Evolutionary conservation across 2,888 invertebrate genomes (phyloP), one percentile per base, ranked within the genome.

Genomic region (Nephrotoma flavescens): DNA sequence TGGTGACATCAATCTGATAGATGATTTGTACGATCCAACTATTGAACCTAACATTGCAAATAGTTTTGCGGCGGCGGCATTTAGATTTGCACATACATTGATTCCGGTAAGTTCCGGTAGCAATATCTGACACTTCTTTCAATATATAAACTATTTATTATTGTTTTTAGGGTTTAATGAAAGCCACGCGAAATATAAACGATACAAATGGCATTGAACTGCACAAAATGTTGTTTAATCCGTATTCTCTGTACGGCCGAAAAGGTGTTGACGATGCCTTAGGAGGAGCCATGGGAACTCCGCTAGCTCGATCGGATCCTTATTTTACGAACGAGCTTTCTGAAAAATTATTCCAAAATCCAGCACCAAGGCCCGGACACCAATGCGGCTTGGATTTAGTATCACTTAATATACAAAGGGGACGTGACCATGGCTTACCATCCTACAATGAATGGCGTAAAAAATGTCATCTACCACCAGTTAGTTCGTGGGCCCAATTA

Each of bases 71-170:
- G 93, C 96, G 0, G 95, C 97, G 0, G 96, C 96, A 0, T 98
- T 97, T 90, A 93, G 98, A 88, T 98, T 98, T 89, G 98, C 97
- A 0, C 97, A 98, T 89, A 97, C 97, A 0, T 91, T 97, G 12
- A 92, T 98, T 31, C 96, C 96, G 86, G 94, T 94, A 91, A 91
- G 91, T 89, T 15, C n/a, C n/a, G n/a, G n/a, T n/a, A n/a, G 41
- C 4, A 86, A 1, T 86, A 45, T 12, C 57, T 12, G 12, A 57
- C 15, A 71, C 47, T 83, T 42, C 6, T 45, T 41, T 44, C n/a
- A 41, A 86, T 9, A 42, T n/a, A 2, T 41, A 2, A 47, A 42
- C 0, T 83, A 71, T 57, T 71, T 19, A 86, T 31, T 45, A 12
- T 44, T 42, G n/a, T 41, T 83, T 42, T 15, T 91, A 95, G 94